Evolutionary conservation across 2,113 vertebrate species (phyloP).

Genomic region (Elachura formosa): DNA sequence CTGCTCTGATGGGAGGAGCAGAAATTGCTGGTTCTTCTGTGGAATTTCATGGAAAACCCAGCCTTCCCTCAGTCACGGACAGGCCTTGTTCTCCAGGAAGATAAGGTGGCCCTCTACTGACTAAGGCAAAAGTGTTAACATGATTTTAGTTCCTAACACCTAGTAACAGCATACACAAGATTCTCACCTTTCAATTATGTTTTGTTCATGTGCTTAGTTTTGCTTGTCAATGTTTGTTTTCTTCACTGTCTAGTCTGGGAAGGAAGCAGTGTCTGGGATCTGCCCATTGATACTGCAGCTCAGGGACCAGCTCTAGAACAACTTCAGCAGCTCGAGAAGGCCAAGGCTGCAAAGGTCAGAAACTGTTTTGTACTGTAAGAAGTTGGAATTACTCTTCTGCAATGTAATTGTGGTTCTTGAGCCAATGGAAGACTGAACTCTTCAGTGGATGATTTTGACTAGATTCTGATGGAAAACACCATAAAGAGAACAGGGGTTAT

Average conservation of each 20-base stretch:
- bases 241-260: slow-evolving; percentile 84
- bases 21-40: background rate
- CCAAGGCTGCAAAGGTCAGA: slow-evolving; percentile 85
- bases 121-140: background rate
- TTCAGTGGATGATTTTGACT: background rate
- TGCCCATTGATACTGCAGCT: slow-evolving; percentile 87
- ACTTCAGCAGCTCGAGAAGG: slow-evolving; percentile 94
- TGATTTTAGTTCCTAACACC: background rate
- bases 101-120: background rate
- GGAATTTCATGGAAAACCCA: background rate
- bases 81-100: background rate
- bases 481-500: background rate
- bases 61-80: background rate
- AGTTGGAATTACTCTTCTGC: background rate
- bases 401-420: background rate
- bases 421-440: background rate
- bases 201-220: background rate
- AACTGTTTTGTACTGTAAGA: background rate
- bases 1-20: background rate
- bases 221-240: slow-evolving; percentile 45
- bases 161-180: background rate
- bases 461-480: background rate
- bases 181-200: background rate
- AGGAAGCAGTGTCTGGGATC: slow-evolving; percentile 95
- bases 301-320: slow-evolving; percentile 91